These are phyloP conservation scores for Chascanopsetta lugubris DNA, from an alignment of 2,113 vertebrate genomes.

Conservation along the genomic window DNA sequence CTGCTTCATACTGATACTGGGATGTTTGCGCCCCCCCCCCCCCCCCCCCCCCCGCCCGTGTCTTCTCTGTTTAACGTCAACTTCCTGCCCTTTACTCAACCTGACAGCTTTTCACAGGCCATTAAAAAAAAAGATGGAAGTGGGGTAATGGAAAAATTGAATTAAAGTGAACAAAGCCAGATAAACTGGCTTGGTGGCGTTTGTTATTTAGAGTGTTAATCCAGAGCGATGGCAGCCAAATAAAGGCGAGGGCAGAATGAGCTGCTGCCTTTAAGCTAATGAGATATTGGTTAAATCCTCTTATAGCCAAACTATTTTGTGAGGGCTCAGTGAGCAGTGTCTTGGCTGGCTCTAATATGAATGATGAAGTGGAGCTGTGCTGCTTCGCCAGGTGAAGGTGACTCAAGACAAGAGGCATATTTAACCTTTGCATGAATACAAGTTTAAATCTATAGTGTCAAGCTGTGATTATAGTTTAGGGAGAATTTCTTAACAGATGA, in stretches of 20 bases:
- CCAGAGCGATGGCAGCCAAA: conserved; percentile 64
- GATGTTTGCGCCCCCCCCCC: conserved; percentile 25
- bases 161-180: conserved; percentile 67
- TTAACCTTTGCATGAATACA: conserved; percentile 16
- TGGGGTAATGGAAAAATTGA: conserved; percentile 58
- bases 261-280: conserved; percentile 73
- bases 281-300: conserved; percentile 77
- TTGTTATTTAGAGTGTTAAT: conserved; percentile 72
- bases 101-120: conserved; percentile 34
- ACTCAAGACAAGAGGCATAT: conserved; percentile 31
- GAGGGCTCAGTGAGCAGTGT: conserved; percentile 64
- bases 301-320: conserved; percentile 73
- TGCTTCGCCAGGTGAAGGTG: conserved; percentile 38
- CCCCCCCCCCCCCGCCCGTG: too few species aligned
- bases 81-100: conserved; percentile 13
- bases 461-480: neutral
- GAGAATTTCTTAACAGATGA: neutral
- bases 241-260: conserved; percentile 67
- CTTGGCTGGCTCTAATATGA: conserved; percentile 61
- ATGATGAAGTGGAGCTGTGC: conserved; percentile 38
- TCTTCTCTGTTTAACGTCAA: conserved; percentile 35
- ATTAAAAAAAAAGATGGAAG: conserved; percentile 15
- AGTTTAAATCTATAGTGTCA: conserved; percentile 1
- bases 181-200: conserved; percentile 65
- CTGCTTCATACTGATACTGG: conserved; percentile 42